phyloP scores from a whole-genome alignment of 2,888 invertebrate genomes.

The Chloroclystis v-ata region DNA sequence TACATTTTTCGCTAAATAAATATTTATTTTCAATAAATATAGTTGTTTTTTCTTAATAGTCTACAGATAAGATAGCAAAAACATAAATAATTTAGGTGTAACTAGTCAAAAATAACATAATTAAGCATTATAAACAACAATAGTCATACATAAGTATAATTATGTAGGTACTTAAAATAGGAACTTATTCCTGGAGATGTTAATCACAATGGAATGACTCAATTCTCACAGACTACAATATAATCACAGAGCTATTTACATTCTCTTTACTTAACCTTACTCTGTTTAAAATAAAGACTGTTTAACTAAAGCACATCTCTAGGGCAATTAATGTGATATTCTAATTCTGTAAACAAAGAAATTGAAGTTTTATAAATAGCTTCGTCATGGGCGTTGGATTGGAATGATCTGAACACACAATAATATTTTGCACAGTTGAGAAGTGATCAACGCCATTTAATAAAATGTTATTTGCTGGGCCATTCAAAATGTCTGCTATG shows the following conservation, averaged over 20 bases:
- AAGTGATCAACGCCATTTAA: too few species aligned
- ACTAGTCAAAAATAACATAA: background rate
- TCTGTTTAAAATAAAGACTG: slow-evolving; percentile 6
- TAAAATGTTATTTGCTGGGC: too few species aligned
- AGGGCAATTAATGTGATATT: slow-evolving; percentile 6
- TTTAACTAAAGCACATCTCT: slow-evolving; percentile 4
- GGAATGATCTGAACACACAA: too few species aligned
- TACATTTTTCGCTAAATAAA: slow-evolving; percentile 42
- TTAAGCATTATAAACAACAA: background rate
- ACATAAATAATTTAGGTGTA: slow-evolving; percentile 6
- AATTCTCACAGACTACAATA: slow-evolving; percentile 15
- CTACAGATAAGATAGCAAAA: background rate
- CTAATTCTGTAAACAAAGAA: slow-evolving; percentile 2
- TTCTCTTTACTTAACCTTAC: slow-evolving; percentile 10
- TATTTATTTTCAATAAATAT: slow-evolving; percentile 34
- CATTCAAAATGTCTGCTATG: too few species aligned
- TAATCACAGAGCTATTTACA: slow-evolving; percentile 14
- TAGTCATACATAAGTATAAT: background rate
- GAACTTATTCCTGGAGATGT: slow-evolving; percentile 25
- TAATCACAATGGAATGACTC: slow-evolving; percentile 22
- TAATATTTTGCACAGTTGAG: too few species aligned
- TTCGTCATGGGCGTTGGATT: background rate
- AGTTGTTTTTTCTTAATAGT: slow-evolving; percentile 28
- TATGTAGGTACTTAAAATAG: slow-evolving; percentile 18
- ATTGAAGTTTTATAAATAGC: background rate